These are phyloP conservation scores for Pseudopipra pipra DNA, from an alignment of 2,113 vertebrate species.

Conservation along the genomic window DNA sequence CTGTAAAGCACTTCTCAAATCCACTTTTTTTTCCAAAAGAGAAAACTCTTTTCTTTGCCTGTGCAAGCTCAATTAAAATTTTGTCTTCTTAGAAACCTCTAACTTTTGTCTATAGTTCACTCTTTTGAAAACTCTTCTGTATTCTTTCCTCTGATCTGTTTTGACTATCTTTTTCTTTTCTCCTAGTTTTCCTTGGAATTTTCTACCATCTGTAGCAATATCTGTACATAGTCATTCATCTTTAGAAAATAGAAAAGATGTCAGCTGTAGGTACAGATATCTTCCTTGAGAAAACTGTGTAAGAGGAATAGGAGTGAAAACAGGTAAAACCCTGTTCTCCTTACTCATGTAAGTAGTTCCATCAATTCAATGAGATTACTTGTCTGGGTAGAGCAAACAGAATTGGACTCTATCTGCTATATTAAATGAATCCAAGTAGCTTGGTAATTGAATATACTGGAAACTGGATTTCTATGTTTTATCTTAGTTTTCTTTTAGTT, in stretches of 20 bases:
- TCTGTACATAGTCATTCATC: conserved; percentile 65
- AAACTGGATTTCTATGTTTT: background rate
- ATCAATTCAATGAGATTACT: background rate
- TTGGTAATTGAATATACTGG: background rate
- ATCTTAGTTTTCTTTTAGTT: background rate
- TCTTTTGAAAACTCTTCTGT: background rate
- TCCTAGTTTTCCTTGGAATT: conserved; percentile 79
- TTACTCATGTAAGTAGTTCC: background rate
- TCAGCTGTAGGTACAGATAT: conserved; percentile 71
- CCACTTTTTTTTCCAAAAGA: background rate
- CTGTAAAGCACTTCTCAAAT: background rate
- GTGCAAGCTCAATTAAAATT: background rate
- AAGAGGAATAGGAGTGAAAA: conserved; percentile 16
- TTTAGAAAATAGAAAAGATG: conserved; percentile 71
- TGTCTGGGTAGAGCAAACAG: background rate
- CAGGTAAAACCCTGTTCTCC: background rate
- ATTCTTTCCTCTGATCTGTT: conserved; percentile 53
- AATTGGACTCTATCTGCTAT: background rate
- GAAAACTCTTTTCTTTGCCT: background rate
- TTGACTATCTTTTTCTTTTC: conserved; percentile 74
- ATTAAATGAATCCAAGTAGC: background rate
- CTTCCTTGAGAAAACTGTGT: conserved; percentile 51
- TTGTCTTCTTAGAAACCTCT: background rate
- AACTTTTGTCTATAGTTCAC: background rate
- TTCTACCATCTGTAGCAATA: conserved; percentile 69